Conservation (phyloP, 2,888 invertebrate species). For the Erebia aethiops region DNA sequence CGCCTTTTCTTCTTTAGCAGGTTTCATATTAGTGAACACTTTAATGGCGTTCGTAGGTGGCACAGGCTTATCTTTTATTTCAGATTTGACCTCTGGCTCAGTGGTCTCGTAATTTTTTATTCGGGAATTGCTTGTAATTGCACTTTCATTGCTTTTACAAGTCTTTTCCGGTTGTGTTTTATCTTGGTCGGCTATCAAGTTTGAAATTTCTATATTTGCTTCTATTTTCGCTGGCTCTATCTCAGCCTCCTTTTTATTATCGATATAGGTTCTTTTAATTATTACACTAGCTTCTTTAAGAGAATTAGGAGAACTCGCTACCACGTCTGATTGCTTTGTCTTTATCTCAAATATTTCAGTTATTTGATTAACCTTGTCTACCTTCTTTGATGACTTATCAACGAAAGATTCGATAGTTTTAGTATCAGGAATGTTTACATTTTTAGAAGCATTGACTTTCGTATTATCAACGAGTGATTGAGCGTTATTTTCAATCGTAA, state of each 20-base stretch:
- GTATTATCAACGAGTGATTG: conserved; percentile 38
- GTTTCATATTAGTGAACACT: conserved; percentile 49
- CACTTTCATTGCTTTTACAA: not conserved
- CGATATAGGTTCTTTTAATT: not conserved
- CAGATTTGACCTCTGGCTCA: conserved; percentile 1
- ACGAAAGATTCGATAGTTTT: not conserved
- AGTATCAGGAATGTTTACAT: conserved; percentile 41
- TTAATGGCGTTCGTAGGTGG: not conserved
- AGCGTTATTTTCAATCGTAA: conserved; percentile 19
- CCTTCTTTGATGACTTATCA: not conserved
- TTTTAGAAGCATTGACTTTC: conserved; percentile 36
- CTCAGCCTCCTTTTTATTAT: conserved; percentile 8
- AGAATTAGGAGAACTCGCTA: conserved; percentile 32
- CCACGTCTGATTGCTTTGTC: conserved; percentile 41
- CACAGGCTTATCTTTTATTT: conserved; percentile 2
- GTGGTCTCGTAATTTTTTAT: not conserved
- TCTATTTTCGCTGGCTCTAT: not conserved
- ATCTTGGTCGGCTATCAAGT: not conserved
- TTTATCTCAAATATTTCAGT: conserved; percentile 31
- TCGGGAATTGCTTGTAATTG: not conserved
- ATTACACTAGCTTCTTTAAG: conserved; percentile 11
- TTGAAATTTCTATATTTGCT: conserved; percentile 37
- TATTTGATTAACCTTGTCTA: not conserved
- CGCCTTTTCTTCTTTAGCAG: conserved; percentile 81
- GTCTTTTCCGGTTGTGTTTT: not conserved